Evolutionary conservation across 2,113 vertebrate species (phyloP).

Genomic region (Herpetotheres cachinnans): DNA sequence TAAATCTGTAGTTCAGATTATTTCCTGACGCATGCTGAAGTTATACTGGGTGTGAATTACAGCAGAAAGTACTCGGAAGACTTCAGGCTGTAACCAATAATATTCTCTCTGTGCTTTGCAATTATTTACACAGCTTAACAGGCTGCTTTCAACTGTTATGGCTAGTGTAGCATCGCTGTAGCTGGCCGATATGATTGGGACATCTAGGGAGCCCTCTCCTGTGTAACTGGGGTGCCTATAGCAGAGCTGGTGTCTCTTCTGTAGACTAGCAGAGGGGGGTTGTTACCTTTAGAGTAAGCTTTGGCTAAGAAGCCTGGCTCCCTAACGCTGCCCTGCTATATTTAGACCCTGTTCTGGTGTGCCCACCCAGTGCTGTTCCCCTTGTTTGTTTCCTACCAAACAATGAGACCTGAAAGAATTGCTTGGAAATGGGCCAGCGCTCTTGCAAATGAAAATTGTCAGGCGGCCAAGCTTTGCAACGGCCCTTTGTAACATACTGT

Average conservation of each 20-base stretch:
- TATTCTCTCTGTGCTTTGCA: neutral
- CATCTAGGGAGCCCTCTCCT: neutral
- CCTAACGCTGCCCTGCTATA: slow-evolving; percentile 50
- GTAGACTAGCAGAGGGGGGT: neutral
- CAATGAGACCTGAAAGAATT: slow-evolving; percentile 74
- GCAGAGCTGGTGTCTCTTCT: neutral
- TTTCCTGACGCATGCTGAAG: neutral
- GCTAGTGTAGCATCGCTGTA: neutral
- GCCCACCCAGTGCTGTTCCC: slow-evolving; percentile 69
- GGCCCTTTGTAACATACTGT: slow-evolving; percentile 5
- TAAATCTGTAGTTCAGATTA: neutral
- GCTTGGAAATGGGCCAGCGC: slow-evolving; percentile 52
- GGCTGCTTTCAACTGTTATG: neutral
- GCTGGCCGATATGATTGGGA: neutral
- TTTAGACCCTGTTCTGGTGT: slow-evolving; percentile 63
- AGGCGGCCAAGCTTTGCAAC: slow-evolving; percentile 1
- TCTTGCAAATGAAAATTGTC: slow-evolving; percentile 40
- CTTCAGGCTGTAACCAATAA: neutral
- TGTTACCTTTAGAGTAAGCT: slow-evolving; percentile 1
- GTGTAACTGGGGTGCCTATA: neutral
- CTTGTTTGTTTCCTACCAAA: slow-evolving; percentile 72
- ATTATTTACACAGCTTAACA: neutral
- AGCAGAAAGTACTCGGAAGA: slow-evolving; percentile 4
- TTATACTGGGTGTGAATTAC: neutral
- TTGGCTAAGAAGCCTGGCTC: slow-evolving; percentile 44